Base-by-base conservation (phyloP, 2,888 invertebrate species). In the Callimorpha dominula region DNA sequence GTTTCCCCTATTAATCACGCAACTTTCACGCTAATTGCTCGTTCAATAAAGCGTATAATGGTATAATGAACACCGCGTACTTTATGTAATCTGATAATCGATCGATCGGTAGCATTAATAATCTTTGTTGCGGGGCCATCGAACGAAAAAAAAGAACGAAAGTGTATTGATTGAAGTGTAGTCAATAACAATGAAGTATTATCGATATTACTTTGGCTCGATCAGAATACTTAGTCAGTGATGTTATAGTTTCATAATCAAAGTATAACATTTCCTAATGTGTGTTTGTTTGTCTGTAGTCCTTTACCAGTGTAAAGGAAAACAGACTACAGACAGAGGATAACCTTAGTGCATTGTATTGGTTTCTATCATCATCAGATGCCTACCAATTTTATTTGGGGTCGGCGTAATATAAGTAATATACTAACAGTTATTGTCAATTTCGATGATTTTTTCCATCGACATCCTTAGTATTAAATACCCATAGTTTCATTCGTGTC, bases 1-100 rank as follows among this genome's bases (percentile, higher is more conserved):
- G 87, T 89, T 90, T 88, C 89, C 87, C 88, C 84, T 77, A 91
- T 91, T 88, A 87, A 88, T 91, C 87, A 88, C 77, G 80, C 81
- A 76, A 89, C 91, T 93, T 93, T 93, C 92, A 88, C 89, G 82
- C 86, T 92, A 92, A 93, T 91, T 86, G 86, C 74, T 76, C 71
- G 82, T 70, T 81, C 84, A 89, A 89, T 91, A 90, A 90, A 86
- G 86, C 88, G 87, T 88, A 87, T 90, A 92, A 91, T 89, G 79
- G 85, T 84, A 72, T 85, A 86, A 84, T 80, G 77, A 81, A 72
- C 77, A 78, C 70, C 70, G 76, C 68, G 81, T 74, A 82, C 78
- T 84, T 88, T 90, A 88, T 85, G 87, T 87, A 90, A 90, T 78
- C 75, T 63, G 71, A 77, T 89, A 86, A 90, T 88, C 82, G 85